Evolutionary conservation across 2,888 invertebrate genomes (phyloP).

Genomic region (Kuschelorhynchus macadamiae): DNA sequence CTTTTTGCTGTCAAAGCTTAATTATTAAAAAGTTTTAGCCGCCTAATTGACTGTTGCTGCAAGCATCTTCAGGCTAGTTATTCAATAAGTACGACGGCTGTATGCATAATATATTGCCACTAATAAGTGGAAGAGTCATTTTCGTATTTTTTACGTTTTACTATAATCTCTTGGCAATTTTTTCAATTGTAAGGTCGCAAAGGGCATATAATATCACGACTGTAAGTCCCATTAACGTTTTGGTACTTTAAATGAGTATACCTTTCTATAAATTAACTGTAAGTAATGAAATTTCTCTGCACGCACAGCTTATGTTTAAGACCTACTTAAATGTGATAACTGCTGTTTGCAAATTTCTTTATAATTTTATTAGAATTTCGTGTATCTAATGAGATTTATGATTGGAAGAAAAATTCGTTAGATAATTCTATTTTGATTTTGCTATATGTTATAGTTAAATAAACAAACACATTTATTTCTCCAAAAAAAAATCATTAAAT

Average conservation of each 20-base stretch:
- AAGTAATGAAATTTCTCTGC: conserved; percentile 42
- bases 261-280: conserved; percentile 49
- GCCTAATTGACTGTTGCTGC: conserved; percentile 12
- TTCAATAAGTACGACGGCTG: conserved; percentile 26
- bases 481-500: no score
- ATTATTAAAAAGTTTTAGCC: conserved; percentile 6
- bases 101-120: conserved; percentile 37
- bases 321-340: conserved; percentile 40
- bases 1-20: conserved; percentile 10
- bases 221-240: conserved; percentile 33
- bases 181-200: conserved; percentile 26
- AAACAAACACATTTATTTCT: no score
- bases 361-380: neutral
- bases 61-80: conserved; percentile 11
- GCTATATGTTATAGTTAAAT: no score
- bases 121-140: conserved; percentile 39
- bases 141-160: conserved; percentile 40
- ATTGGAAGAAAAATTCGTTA: no score
- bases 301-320: conserved; percentile 38
- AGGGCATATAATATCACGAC: conserved; percentile 44
- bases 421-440: no score
- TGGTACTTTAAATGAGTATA: conserved; percentile 44
- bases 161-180: conserved; percentile 24
- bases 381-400: no score
- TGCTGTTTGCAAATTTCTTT: conserved; percentile 21